A percentile compares a stretch with the other conserved stretches of the same genome.
phyloP scores from a whole-genome alignment of 1,140 invertebrate species.

The Brachionus manjavacas region DNA sequence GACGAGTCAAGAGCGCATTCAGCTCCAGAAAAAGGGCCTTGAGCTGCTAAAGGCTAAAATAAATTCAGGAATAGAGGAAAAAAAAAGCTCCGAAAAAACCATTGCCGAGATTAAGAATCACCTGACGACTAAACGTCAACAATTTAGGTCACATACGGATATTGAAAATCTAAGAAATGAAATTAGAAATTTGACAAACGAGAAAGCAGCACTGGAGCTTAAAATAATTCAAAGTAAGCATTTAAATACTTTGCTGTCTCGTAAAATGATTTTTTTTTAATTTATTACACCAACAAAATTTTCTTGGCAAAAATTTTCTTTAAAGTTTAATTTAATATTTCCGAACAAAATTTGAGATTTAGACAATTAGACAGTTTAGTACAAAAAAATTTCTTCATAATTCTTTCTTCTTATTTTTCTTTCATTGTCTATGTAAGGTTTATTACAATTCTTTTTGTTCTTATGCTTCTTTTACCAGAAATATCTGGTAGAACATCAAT shows the following conservation, averaged over 20 bases:
- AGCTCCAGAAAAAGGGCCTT: background rate
- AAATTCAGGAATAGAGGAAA: background rate
- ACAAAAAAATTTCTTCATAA: too few relatives aligned
- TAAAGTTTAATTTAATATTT: too few relatives aligned
- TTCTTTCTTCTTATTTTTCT: too few relatives aligned
- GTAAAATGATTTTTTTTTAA: too few relatives aligned
- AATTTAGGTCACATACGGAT: background rate
- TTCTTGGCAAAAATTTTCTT: too few relatives aligned
- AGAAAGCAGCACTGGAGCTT: background rate
- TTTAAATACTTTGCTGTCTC: background rate
- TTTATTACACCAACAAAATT: too few relatives aligned
- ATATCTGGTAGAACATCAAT: too few relatives aligned
- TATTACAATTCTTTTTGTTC: too few relatives aligned
- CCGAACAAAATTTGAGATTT: too few relatives aligned
- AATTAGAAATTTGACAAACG: background rate
- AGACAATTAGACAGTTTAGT: too few relatives aligned
- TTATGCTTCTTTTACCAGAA: too few relatives aligned
- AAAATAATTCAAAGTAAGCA: background rate
- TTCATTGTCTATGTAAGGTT: too few relatives aligned
- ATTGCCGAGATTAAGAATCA: background rate
- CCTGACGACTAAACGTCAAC: background rate
- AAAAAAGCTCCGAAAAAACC: background rate
- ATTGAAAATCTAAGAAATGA: background rate
- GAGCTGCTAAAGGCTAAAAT: background rate
- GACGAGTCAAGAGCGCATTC: background rate